Evolutionary conservation across 1,140 invertebrate species (phyloP).

Genomic region (Globodera rostochiensis): DNA sequence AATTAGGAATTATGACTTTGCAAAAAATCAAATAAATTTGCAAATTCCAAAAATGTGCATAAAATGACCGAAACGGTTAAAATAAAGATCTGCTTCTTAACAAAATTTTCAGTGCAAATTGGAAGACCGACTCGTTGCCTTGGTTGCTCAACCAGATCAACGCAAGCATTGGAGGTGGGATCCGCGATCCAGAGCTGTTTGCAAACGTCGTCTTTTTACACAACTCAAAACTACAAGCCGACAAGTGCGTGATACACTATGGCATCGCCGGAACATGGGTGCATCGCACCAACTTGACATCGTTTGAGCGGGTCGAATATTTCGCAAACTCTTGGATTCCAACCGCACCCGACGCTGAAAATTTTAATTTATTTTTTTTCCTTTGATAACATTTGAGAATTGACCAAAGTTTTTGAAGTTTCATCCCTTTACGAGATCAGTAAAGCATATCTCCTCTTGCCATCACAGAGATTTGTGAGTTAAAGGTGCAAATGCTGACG

Average conservation of each 20-base stretch:
- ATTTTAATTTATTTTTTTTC: background rate
- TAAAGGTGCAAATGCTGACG: too few species aligned
- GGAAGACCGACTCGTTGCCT: background rate
- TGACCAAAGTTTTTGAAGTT: too few species aligned
- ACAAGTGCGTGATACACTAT: background rate
- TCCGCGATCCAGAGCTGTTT: background rate
- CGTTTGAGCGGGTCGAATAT: background rate
- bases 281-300: background rate
- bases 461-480: too few species aligned
- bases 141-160: background rate
- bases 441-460: too few species aligned
- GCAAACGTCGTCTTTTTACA: background rate
- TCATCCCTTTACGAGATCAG: too few species aligned
- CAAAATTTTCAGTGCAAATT: slow-evolving; percentile 3
- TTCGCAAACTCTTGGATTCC: background rate
- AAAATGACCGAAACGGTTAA: background rate
- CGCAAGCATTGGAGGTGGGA: background rate
- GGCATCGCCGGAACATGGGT: background rate
- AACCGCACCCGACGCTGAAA: background rate
- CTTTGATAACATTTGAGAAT: background rate
- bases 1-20: background rate
- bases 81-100: background rate
- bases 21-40: too few species aligned
- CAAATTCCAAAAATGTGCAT: too few species aligned
- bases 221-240: background rate